These are phyloP conservation scores for Sternarchorhynchus goeldii DNA, from an alignment of 2,797 vertebrate species.

Conservation along the genomic window DNA sequence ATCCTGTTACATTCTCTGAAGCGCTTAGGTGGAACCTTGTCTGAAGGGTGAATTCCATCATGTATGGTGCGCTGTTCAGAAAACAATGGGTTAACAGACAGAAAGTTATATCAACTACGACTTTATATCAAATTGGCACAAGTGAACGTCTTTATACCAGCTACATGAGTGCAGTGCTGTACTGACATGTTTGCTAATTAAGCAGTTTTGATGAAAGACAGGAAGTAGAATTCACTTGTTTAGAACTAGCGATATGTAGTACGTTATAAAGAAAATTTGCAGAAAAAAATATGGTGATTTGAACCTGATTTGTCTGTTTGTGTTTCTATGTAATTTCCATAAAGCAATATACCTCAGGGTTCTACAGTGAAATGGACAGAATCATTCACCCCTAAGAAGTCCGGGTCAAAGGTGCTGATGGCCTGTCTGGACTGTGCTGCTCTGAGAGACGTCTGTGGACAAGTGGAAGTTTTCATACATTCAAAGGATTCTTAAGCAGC, in stretches of 20 bases:
- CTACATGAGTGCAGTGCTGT: too few species aligned
- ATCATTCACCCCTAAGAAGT: slow-evolving; percentile 63
- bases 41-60: too few species aligned
- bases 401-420: slow-evolving; percentile 74
- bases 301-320: background rate
- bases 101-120: too few species aligned
- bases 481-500: background rate
- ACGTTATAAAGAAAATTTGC: background rate
- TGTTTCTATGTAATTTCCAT: slow-evolving; percentile 12
- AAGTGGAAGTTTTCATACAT: slow-evolving; percentile 62
- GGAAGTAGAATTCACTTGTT: too few species aligned
- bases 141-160: too few species aligned
- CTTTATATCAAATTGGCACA: too few species aligned
- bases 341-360: slow-evolving; percentile 60
- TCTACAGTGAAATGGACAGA: slow-evolving; percentile 76
- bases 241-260: background rate
- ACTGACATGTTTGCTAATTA: too few species aligned
- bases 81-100: too few species aligned
- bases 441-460: slow-evolving; percentile 77
- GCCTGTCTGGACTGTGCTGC: slow-evolving; percentile 74
- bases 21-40: too few species aligned
- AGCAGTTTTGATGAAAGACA: too few species aligned
- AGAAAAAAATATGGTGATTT: background rate
- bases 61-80: too few species aligned
- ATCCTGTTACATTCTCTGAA: too few species aligned